Evolutionary conservation across 2,113 vertebrate species (phyloP).

Genomic region (Onychorhynchus coronatus): DNA sequence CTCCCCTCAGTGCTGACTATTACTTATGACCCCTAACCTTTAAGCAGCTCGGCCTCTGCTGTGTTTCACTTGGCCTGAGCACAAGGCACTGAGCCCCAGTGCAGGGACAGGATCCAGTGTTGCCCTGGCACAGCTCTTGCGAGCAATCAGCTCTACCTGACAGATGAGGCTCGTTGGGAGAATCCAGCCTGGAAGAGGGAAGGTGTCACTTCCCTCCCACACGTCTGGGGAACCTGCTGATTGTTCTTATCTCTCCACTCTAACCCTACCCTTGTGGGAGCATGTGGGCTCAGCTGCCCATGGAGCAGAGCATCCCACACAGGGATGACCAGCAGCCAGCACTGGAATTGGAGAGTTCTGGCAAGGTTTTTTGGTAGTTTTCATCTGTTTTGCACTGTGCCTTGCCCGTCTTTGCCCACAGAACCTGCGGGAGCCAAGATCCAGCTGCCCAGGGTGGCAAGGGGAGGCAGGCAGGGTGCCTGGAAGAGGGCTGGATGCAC

Average conservation of each 20-base stretch:
- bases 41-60: background rate
- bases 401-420: rapidly evolving
- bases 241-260: background rate
- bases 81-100: background rate
- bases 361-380: background rate
- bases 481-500: background rate
- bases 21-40: background rate
- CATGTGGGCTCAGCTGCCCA: rapidly evolving
- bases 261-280: too few species aligned
- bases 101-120: rapidly evolving
- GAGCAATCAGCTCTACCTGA: background rate
- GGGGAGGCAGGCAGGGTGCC: background rate
- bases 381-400: rapidly evolving
- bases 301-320: background rate
- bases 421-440: rapidly evolving
- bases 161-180: background rate
- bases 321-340: background rate
- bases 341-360: background rate
- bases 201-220: rapidly evolving
- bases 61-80: background rate
- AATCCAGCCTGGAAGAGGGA: background rate
- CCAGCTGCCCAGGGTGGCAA: rapidly evolving
- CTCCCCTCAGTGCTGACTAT: background rate
- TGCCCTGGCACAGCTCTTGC: background rate
- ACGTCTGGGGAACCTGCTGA: background rate